phyloP scores from a whole-genome alignment of 2,113 vertebrate genomes.

The Callorhinus ursinus region DNA sequence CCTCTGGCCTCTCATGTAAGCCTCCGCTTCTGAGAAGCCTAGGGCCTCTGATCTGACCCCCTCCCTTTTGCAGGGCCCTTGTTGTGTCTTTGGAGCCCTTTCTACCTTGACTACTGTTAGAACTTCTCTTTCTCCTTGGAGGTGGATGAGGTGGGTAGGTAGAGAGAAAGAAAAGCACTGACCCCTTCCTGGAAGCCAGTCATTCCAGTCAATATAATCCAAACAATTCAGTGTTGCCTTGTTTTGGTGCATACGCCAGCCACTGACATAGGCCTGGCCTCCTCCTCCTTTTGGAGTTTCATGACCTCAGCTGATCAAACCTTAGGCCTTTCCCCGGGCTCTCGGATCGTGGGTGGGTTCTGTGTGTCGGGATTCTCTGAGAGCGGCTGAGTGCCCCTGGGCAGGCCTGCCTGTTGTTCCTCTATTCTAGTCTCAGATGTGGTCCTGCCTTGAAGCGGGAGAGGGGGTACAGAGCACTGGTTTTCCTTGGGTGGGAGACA shows the following conservation, averaged over 20 bases:
- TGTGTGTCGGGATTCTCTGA: not conserved
- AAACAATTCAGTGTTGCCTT: not conserved
- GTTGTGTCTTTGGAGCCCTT: not conserved
- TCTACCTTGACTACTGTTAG: not conserved
- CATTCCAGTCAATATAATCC: rapidly evolving
- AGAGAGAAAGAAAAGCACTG: not conserved
- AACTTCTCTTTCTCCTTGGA: not conserved
- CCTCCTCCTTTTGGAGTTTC: not conserved
- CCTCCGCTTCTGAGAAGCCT: no score
- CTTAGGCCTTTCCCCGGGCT: not conserved
- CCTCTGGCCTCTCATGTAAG: not conserved
- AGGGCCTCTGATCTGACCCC: not conserved
- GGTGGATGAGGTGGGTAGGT: not conserved
- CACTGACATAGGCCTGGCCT: not conserved
- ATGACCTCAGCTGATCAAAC: no score
- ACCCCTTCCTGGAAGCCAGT: not conserved
- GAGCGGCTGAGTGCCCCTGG: not conserved
- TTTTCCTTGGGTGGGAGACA: not conserved
- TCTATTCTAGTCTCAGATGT: not conserved
- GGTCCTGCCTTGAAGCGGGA: not conserved
- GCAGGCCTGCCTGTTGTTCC: not conserved
- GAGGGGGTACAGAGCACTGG: not conserved
- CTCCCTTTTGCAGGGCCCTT: not conserved
- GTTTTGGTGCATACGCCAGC: not conserved
- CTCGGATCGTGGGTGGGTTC: not conserved